Evolutionary conservation across 2,888 invertebrate genomes (phyloP).

Genomic region (Ophion costatus): DNA sequence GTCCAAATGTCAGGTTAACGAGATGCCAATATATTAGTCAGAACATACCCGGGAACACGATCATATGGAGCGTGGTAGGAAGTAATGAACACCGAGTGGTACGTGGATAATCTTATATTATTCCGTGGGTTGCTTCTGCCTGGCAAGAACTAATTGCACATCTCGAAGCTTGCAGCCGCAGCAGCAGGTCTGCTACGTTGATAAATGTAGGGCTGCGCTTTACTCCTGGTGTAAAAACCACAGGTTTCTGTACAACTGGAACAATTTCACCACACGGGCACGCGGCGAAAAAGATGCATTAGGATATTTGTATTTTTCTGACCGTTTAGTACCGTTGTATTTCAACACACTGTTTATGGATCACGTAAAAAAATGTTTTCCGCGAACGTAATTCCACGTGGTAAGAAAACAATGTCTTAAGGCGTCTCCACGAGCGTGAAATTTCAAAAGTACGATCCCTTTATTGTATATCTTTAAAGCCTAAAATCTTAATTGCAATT

Average conservation of each 20-base stretch:
- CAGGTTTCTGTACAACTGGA: slow-evolving; percentile 1
- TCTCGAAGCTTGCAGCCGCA: slow-evolving; percentile 68
- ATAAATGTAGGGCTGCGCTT: slow-evolving; percentile 67
- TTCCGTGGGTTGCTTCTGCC: slow-evolving; percentile 63
- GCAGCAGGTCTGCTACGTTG: slow-evolving; percentile 73
- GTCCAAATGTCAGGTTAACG: slow-evolving; percentile 57
- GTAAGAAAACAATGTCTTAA: no score
- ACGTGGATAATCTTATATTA: slow-evolving; percentile 38
- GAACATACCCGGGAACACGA: slow-evolving; percentile 61
- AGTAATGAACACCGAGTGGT: slow-evolving; percentile 28
- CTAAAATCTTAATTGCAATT: no score
- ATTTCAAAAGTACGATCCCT: no score
- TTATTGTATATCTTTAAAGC: no score
- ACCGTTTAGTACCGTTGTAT: not conserved
- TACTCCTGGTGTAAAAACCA: not conserved
- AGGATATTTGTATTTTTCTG: not conserved
- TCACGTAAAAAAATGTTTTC: no score
- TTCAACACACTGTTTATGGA: not conserved
- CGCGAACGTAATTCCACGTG: no score
- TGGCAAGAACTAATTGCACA: slow-evolving; percentile 71
- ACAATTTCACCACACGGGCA: not conserved
- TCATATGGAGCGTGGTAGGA: slow-evolving; percentile 14
- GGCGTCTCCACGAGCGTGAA: no score
- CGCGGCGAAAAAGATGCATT: not conserved
- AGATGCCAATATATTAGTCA: slow-evolving; percentile 54